Base-by-base conservation (phyloP, 2,888 invertebrate genomes). In the Minunthozetes semirufus region DNA sequence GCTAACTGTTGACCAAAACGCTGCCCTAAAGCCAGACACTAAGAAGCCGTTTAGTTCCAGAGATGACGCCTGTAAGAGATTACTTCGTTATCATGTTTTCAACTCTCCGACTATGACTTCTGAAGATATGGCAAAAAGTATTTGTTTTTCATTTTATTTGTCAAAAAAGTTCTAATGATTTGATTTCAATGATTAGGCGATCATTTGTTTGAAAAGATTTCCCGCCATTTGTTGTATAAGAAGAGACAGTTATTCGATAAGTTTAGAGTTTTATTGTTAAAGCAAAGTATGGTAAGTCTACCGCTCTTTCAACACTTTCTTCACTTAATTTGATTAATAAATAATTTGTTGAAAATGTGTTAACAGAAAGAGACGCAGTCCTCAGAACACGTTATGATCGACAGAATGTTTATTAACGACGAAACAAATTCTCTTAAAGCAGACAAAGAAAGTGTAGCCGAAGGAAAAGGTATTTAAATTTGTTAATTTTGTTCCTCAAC, bases 31-130 rank as follows among this genome's bases (percentile, higher is more conserved):
- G 81, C 90, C 91, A 0, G 91, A 92, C 81, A 88, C 88, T 71
- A 87, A 88, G 77, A 87, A 87, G 73, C 89, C 90, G 19, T 92
- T 91, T 77, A 78, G 77, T 25, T 81, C 80, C 22, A 76, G 78
- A 80, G 87, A 87, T 77, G 91, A 92, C 81, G 90, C 91, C 0
- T 90, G 90, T 78, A 88, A 89, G 81, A 85, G 91, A 72, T 84
- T 92, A 71, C 86, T 91, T 74, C 85, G 89, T 79, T 92, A 91
- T 83, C 92, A 92, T 82, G 90, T 90, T 77, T 88, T 89, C 83
- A 88, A 90, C 81, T 87, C 88, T 79, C 86, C 87, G 74, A 76
- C 77, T 22, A 56, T 71, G 50, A 42, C 50, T 19, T 27, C 29
- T 29, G n/a, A 46, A 50, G 48, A 74, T n/a, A 42, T 74, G 33